phyloP scores from a whole-genome alignment of 2,797 vertebrate genomes.

The Cetoscarus ocellatus region DNA sequence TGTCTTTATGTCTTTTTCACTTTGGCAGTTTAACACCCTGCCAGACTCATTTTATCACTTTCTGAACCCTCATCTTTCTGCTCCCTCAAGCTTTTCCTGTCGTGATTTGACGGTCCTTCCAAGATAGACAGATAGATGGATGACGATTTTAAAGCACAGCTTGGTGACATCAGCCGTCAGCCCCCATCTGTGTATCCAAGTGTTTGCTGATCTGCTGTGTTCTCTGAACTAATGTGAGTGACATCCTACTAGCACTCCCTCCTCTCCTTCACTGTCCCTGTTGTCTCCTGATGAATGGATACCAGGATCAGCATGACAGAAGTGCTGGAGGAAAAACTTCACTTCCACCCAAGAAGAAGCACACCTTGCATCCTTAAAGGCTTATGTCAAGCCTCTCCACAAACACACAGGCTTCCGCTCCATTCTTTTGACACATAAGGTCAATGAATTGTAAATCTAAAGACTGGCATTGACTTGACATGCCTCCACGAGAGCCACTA shows the following conservation, averaged over 20 bases:
- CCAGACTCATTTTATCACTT: constrained; percentile 7
- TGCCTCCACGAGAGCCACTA: constrained; percentile 28
- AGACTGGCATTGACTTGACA: constrained; percentile 53
- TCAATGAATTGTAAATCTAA: constrained; percentile 60
- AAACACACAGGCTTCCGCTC: constrained; percentile 22
- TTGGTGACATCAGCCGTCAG: constrained; percentile 46
- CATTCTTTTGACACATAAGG: constrained; percentile 56
- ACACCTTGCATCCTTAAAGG: constrained; percentile 26
- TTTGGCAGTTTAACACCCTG: constrained; percentile 7
- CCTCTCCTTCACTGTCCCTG: neutral
- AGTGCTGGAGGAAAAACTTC: constrained; percentile 16
- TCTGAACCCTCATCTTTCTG: neutral
- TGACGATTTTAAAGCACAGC: constrained; percentile 3
- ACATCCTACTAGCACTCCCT: constrained; percentile 1
- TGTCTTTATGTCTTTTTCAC: constrained; percentile 27
- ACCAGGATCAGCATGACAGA: constrained; percentile 23
- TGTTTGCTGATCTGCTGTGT: constrained; percentile 7
- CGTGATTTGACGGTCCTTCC: neutral
- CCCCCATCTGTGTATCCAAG: constrained; percentile 17
- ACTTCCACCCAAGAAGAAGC: constrained; percentile 10
- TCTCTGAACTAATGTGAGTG: constrained; percentile 38
- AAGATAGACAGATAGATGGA: neutral
- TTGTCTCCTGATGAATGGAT: constrained; percentile 27
- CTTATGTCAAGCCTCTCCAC: constrained; percentile 26
- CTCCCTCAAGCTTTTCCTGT: neutral